A percentile compares a stretch with the other conserved stretches of the same genome.
Evolutionary conservation across 2,797 vertebrate genomes (phyloP).

Genomic region (Sylvilagus floridanus): DNA sequence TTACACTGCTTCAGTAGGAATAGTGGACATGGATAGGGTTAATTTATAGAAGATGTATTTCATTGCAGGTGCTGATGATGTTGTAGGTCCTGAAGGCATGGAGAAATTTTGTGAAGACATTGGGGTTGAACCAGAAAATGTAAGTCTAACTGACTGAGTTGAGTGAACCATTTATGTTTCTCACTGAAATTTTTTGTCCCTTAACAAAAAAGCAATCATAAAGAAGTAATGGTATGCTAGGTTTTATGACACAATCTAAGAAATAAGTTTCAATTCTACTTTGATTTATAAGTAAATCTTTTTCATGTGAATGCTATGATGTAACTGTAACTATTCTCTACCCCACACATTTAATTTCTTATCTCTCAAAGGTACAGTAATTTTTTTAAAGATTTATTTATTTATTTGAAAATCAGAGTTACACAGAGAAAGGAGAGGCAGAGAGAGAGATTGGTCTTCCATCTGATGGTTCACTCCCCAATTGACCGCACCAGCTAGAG

Average conservation of each 20-base stretch:
- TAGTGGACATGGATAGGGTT: background rate
- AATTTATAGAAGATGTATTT: slow-evolving; percentile 67
- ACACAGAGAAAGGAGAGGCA: too few species aligned
- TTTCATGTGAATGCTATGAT: background rate
- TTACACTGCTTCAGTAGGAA: background rate
- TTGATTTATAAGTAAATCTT: slow-evolving; percentile 21
- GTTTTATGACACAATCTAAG: slow-evolving; percentile 31
- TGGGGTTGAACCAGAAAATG: slow-evolving; percentile 99
- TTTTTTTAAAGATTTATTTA: background rate
- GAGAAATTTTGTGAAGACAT: slow-evolving; percentile 99
- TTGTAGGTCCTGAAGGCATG: slow-evolving; percentile 99
- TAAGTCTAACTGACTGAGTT: slow-evolving; percentile 85
- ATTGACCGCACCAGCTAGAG: too few species aligned
- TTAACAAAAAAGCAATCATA: slow-evolving; percentile 32
- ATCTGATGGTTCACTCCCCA: too few species aligned
- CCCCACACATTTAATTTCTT: background rate
- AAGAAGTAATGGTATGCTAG: slow-evolving; percentile 4
- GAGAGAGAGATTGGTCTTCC: too few species aligned
- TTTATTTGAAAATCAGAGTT: too few species aligned
- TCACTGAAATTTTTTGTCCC: slow-evolving; percentile 4
- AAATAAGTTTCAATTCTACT: slow-evolving; percentile 43
- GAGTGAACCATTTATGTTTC: background rate
- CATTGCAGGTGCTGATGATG: slow-evolving; percentile 94
- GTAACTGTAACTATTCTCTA: background rate
- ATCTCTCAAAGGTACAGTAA: background rate